Base-by-base conservation (phyloP, 1,140 invertebrate species). In the Drosophila pruinosa region DNA sequence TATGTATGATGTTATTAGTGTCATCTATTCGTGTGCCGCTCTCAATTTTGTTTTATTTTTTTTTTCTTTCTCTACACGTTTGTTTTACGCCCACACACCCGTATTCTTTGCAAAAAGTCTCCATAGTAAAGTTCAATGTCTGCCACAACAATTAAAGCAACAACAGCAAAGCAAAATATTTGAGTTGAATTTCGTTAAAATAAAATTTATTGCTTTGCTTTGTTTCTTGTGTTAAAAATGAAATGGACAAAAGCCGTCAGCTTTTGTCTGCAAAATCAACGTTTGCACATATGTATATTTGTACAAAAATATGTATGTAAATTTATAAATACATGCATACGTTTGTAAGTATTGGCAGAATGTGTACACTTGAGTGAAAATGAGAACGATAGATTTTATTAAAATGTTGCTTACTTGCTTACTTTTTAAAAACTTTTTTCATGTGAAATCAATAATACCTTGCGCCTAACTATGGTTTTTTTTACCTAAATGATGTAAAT, bases 81-180 rank as follows among this genome's bases (percentile, higher is more conserved):
- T 17, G 54, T 31, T 38, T 38, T 26, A 36, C 63, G 43, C 80
- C 70, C 64, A 65, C 73, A 71, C 50, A 57, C 24, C 21, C 17
- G 34, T 53, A 70, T 61, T 45, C 19, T 36, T 22, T 24, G 61
- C 15, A 53, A 47, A 67, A 57, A 56, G 54, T 47, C 31, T 38
- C 38, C 56, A 65, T 68, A 68, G 68, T 75, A 86, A 86, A 81
- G 73, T 86, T 86, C 62, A 86, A 78, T 81, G 81, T 81, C 80
- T 83, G 69, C 17, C 56, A 47, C 43, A 61, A 56, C 8, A 54
- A 24, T 14, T 34, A 22, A 54, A 22, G 8, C 41, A 59, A 47
- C 34, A 62, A 38, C 22, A 31, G n/a, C 15, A 54, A 38, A 67
- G 52, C 41, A 65, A 69, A 56, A 54, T 36, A 57, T 59, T 61